Base-by-base conservation (phyloP, 2,888 invertebrate genomes). In the Molanna angustata region DNA sequence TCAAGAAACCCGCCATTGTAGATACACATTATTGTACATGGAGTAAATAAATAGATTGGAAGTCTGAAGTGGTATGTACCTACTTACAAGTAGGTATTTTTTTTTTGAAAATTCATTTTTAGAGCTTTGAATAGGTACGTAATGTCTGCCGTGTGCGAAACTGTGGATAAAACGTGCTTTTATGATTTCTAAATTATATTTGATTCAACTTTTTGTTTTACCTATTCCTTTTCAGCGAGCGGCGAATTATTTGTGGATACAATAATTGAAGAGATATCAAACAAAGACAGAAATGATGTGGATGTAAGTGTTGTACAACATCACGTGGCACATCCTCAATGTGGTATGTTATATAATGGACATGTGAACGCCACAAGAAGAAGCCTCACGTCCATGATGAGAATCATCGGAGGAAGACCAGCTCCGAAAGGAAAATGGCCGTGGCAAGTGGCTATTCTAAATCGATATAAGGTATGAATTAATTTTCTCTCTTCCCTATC, bases 381-480 rank as follows among this genome's bases (percentile, higher is more conserved):
- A 57, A 52, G 40, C 35, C 20, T 79, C 70, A 69, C 73, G 17
- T 79, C 79, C 49, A 83, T 85, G 84, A 74, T 89, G 54, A 82
- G 88, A 61, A 94, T 95, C 55, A 90, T 95, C 51, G 95, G 95
- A 0, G 95, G 95, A 1, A 77, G 83, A 47, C 86, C 90, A 33
- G 81, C 92, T 0, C 76, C 80, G 9, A 86, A 83, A 43, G 89
- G 92, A 32, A 88, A 87, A 65, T 96, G 95, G 94, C 93, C 94
- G 0, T 95, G 95, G 94, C 94, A 94, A 74, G 93, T 92, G 16
- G 94, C 90, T 46, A 84, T 96, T 47, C 79, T 95, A 54, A 94
- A 94, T 69, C 80, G 86, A 64, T 86, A 83, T 69, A 85, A 85
- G 78, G 90, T 89, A 37, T n/a, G n/a, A n/a, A n/a, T n/a, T n/a